phyloP scores from a whole-genome alignment of 2,888 invertebrate genomes.

The Sesia apiformis region DNA sequence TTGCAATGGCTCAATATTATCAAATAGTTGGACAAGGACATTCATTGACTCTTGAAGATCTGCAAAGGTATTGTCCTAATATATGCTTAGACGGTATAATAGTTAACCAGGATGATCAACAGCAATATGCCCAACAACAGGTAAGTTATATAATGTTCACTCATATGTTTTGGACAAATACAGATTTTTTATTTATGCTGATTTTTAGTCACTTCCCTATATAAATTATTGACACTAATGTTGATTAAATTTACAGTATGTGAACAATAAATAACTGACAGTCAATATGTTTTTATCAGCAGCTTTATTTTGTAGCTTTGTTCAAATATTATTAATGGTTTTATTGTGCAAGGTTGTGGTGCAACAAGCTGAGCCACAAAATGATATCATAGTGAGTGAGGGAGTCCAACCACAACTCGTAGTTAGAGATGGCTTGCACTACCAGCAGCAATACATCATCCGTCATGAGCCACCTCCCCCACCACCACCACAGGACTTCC shows the following conservation, averaged over 20 bases:
- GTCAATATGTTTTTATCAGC: too few species aligned
- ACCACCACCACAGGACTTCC: conserved; percentile 42
- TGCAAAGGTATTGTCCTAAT: conserved; percentile 78
- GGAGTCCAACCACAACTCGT: conserved; percentile 57
- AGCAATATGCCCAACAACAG: conserved; percentile 66
- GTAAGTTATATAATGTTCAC: conserved; percentile 19
- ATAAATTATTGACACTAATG: not conserved
- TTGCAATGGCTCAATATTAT: conserved; percentile 81
- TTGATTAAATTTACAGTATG: not conserved
- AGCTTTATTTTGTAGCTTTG: too few species aligned
- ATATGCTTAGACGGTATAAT: conserved; percentile 70
- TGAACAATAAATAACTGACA: not conserved
- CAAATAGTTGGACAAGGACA: conserved; percentile 77
- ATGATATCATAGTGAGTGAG: conserved; percentile 73
- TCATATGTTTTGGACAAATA: not conserved
- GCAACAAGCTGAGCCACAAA: conserved; percentile 66
- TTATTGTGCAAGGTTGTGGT: conserved; percentile 53
- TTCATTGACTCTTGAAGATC: conserved; percentile 72
- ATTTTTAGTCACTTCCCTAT: not conserved
- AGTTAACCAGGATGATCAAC: conserved; percentile 67
- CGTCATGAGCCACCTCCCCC: conserved; percentile 54
- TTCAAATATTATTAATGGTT: too few species aligned
- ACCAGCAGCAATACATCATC: conserved; percentile 66
- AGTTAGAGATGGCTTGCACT: conserved; percentile 61
- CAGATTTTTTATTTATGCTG: not conserved